These are phyloP conservation scores for Aspidiotus destructor DNA, from an alignment of 2,888 invertebrate genomes.

Conservation along the genomic window DNA sequence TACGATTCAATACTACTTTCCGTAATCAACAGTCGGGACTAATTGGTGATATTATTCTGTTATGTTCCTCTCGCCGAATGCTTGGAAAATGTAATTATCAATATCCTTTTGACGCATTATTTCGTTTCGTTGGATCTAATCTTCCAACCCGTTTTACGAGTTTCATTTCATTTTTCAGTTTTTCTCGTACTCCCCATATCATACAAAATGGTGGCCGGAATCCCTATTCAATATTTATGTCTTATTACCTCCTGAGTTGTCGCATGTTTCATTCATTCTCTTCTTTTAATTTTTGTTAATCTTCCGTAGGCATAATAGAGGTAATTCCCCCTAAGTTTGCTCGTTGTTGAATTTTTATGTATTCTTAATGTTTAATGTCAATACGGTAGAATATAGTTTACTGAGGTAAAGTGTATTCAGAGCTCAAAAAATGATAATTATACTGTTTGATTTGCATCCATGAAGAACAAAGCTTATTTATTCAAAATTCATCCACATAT, in stretches of 20 bases:
- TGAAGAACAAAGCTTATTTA: too few relatives aligned
- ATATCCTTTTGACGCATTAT: background rate
- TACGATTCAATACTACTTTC: slow-evolving; percentile 37
- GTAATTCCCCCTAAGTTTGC: too few relatives aligned
- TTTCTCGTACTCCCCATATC: slow-evolving; percentile 45
- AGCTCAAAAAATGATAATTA: too few relatives aligned
- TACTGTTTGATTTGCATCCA: too few relatives aligned
- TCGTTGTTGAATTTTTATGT: too few relatives aligned
- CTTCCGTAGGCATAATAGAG: too few relatives aligned
- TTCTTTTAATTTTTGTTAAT: too few relatives aligned
- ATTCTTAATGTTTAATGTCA: too few relatives aligned
- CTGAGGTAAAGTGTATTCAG: too few relatives aligned
- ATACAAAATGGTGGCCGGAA: slow-evolving; percentile 45
- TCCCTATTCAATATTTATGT: slow-evolving; percentile 33
- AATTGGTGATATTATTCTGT: slow-evolving; percentile 14
- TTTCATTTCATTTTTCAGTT: slow-evolving; percentile 32
- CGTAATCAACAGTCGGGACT: slow-evolving; percentile 26
- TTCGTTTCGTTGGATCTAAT: background rate
- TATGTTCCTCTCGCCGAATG: slow-evolving; percentile 6
- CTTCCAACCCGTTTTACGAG: background rate
- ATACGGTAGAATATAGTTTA: too few relatives aligned
- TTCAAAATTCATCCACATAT: too few relatives aligned
- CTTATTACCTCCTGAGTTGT: background rate
- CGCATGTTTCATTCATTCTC: too few relatives aligned
- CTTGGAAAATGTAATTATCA: background rate